Base-by-base conservation (phyloP, 2,888 invertebrate species). In the Calephelis perditalis region DNA sequence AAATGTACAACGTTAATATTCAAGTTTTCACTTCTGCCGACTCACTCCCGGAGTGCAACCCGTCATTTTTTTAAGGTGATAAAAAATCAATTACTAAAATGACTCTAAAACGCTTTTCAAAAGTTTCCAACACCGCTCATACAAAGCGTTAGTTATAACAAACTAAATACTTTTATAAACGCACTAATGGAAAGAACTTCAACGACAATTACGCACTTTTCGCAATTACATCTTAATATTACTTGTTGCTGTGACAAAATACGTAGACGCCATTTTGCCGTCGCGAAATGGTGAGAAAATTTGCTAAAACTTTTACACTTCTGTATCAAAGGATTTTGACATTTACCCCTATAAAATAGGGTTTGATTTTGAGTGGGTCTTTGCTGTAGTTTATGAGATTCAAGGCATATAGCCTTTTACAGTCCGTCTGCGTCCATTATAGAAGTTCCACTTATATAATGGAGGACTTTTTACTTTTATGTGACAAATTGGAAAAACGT, bases 231-330 rank as follows among this genome's bases (percentile, higher is more conserved):
- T 77, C 82, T 84, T 82, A 81, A 84, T 82, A 80, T 80, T 75
- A 86, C 86, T 85, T 86, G 85, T 87, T 86, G 85, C 83, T 77
- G 72, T 74, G 76, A 71, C 77, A 73, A 79, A 84, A 86, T 83
- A 82, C 82, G 81, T 26, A 75, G 84, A 86, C 86, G 86, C 84
- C 81, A 83, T 84, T 88, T 88, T 86, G 87, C 84, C 87, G 79
- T 72, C 75, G 78, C 82, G 84, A 80, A 86, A 88, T 87, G 86
- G 84, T 84, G 82, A 78, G 73, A 66, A 64, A 67, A 68, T 67
- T 73, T 71, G 71, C 15, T 75, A 73, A 79, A 77, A 76, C 74
- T 71, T 73, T 64, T 68, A 73, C 69, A 73, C 73, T 67, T 69
- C 73, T 71, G 64, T 60, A 35, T 60, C 56, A 60, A 62, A 57